Base-by-base conservation (phyloP, 2,888 invertebrate genomes). In the Clistopyga incitator region DNA sequence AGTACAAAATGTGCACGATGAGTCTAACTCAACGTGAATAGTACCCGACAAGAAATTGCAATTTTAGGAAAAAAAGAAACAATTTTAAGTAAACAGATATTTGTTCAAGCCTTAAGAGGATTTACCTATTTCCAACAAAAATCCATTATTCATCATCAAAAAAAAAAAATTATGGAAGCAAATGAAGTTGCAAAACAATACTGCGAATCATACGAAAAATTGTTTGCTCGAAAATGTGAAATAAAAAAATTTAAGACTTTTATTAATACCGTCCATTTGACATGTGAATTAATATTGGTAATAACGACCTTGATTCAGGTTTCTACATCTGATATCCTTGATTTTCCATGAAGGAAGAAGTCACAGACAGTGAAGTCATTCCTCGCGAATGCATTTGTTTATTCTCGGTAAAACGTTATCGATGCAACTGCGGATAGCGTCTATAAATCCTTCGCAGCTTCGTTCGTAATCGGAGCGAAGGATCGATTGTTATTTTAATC, bases 401-500 rank as follows among this genome's bases (percentile, higher is more conserved):
- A 47, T 70, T 78, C 18, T 56, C n/a, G 38, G 38, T 54, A 52
- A 13, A 54, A 68, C 68, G 77, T 77, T 81, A 81, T 84, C 78
- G 64, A 29, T 29, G 52, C 67, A 52, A 68, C 29, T 42, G 29
- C 47, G 64, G 23, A 75, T 56, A 59, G 52, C 11, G 11, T 34
- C 75, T 45, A 81, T 84, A 84, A 84, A 84, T 84, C 81, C 65
- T 75, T 75, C 45, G 65, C 54, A 23, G 52, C 50, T 67, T 64
- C 74, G 77, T 70, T 29, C 64, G 81, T 81, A 84, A 84, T 84
- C 84, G 81, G 81, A 75, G 65, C 71, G 81, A 71, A 71, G 75
- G 81, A 84, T 84, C 81, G 81, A 84, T 84, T 81, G 81, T 84
- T 84, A 81, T 71, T 84, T 84, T 71, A 75, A 81, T 84, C 81